Conservation (phyloP, 2,113 vertebrate species). For the Paramormyrops kingsleyae region DNA sequence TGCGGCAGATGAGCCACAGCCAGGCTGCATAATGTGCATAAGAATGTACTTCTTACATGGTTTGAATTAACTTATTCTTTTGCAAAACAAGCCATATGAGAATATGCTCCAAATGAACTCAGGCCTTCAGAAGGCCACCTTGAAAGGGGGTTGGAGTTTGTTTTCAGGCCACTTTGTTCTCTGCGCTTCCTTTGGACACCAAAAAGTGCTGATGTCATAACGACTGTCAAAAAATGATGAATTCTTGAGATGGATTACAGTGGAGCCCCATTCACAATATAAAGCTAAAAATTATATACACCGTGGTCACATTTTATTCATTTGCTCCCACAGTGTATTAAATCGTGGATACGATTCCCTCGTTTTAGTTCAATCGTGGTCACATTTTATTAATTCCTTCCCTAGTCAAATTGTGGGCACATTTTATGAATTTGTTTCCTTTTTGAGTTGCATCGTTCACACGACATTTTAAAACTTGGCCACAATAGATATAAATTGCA, state of each 20-base stretch:
- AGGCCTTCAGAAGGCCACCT: background rate
- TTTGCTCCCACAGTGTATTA: background rate
- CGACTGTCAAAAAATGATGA: background rate
- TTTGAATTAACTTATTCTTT: background rate
- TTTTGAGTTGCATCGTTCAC: background rate
- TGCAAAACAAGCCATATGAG: background rate
- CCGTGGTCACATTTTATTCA: background rate
- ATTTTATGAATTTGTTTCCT: background rate
- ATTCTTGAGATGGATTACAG: background rate
- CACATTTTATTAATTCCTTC: background rate
- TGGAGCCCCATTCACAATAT: background rate
- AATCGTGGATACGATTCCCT: background rate
- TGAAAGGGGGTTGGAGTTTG: background rate
- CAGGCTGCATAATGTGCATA: background rate
- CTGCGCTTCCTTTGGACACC: background rate
- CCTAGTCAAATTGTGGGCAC: background rate
- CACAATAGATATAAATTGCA: background rate
- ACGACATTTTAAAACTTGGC: background rate
- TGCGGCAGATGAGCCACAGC: background rate
- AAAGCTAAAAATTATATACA: background rate
- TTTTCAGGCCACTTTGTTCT: background rate
- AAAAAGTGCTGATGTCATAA: background rate
- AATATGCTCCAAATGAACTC: background rate
- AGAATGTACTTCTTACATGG: background rate
- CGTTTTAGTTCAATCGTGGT: no score